phyloP scores from a whole-genome alignment of 2,797 vertebrate genomes.

The Lepilemur ruficaudatus region DNA sequence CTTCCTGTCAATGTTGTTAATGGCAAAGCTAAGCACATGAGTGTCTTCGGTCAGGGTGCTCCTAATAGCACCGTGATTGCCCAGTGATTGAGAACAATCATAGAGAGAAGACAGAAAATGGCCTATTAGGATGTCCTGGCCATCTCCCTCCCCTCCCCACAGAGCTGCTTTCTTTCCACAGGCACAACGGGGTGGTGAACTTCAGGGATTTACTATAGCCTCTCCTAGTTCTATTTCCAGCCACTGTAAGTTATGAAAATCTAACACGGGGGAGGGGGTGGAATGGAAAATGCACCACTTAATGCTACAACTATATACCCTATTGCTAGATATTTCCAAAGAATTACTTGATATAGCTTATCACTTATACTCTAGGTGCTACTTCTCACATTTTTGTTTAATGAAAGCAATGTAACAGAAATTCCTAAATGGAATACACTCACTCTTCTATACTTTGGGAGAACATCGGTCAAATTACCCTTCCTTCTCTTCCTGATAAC shows the following conservation, averaged over 20 bases:
- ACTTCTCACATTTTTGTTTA: not conserved
- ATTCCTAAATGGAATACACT: not conserved
- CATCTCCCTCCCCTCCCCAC: not conserved
- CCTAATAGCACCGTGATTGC: constrained; percentile 75
- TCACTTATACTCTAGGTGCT: not conserved
- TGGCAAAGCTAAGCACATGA: constrained; percentile 44
- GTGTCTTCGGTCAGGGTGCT: constrained; percentile 6
- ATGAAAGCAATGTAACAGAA: constrained; percentile 9
- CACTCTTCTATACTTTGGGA: not conserved
- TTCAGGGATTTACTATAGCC: not conserved
- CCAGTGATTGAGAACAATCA: constrained; percentile 73
- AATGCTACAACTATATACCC: not conserved
- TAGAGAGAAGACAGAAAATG: constrained; percentile 53
- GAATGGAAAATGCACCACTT: not conserved
- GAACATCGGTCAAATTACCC: not conserved
- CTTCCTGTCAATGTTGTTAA: constrained; percentile 57
- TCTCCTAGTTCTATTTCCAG: constrained; percentile 20
- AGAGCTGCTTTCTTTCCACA: constrained; percentile 35
- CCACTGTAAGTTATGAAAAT: not conserved
- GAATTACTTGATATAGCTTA: not conserved
- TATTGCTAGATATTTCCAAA: not conserved
- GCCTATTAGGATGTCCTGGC: constrained; percentile 42
- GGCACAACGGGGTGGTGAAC: constrained; percentile 28
- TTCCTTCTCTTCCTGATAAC: not conserved
- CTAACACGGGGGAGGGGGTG: not conserved